A percentile compares a stretch with the other conserved stretches of the same genome.
phyloP scores from a whole-genome alignment of 2,888 invertebrate species.

The Arenicola marina region DNA sequence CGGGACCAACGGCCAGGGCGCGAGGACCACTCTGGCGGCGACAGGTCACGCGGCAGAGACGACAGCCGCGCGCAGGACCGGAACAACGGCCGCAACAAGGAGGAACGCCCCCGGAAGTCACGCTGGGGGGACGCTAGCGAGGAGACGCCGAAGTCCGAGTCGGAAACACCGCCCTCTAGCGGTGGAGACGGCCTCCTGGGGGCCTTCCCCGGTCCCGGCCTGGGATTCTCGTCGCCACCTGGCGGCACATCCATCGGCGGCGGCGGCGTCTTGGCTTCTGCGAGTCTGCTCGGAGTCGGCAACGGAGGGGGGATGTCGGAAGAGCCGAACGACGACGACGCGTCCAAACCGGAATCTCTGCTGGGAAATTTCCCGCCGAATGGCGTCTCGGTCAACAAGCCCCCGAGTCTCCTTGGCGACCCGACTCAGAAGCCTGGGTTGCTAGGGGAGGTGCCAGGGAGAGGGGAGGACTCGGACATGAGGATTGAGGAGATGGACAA shows the following conservation, averaged over 20 bases:
- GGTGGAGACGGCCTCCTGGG: background rate
- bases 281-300: too few relatives aligned
- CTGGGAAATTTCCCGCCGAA: background rate
- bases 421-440: background rate
- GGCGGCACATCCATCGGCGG: too few relatives aligned
- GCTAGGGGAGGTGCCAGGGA: background rate
- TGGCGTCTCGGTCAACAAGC: background rate
- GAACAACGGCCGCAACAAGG: too few relatives aligned
- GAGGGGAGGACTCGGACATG: background rate
- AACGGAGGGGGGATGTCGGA: too few relatives aligned
- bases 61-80: background rate
- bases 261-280: too few relatives aligned
- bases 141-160: background rate
- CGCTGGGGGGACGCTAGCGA: slow-evolving; percentile 1
- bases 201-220: background rate
- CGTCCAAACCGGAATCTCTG: background rate
- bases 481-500: background rate
- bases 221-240: too few relatives aligned
- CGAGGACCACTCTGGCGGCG: background rate
- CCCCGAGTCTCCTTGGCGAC: background rate
- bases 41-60: background rate
- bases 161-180: background rate
- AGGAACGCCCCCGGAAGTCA: background rate
- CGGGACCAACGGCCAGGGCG: background rate
- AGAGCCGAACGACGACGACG: too few relatives aligned